Evolutionary conservation across 2,113 vertebrate genomes (phyloP), one percentile per base, ranked within the genome.

Genomic region (Trichomycterus rosablanca): DNA sequence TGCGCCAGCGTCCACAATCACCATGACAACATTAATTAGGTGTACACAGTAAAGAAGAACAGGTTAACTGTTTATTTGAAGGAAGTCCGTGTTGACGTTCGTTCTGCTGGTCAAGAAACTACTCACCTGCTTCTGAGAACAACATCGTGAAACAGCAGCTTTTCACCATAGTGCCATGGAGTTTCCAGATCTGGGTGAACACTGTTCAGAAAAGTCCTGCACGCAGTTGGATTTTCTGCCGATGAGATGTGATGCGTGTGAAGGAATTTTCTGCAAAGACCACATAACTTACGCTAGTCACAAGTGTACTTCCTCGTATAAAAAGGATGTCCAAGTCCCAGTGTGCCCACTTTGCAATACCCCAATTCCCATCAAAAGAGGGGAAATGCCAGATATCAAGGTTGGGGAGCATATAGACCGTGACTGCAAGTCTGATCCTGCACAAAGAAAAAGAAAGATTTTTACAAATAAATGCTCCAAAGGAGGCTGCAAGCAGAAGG

Each of bases 191-290:
- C 73, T 98, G 73, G 94, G 95, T 12, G 66, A 87, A 45, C 91
- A 92, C 65, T 98, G 95, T 71, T 89, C 89, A 0, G 91, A 95
- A 66, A 80, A 80, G 42, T 73, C 87, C 43, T 98, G 95, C 80
- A 92, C 83, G 23, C 91, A 80, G 53, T 76, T 95, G 64, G 95
- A 97, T 79, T 98, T 97, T 63, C 91, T 99, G 73, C 94, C 94
- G 0, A 81, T 98, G 84, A 92, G 75, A 76, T 99, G 96, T 1
- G 90, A 94, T 0, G 90, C 88, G 0, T 99, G 96, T 79, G 66
- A 84, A 32, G 88, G 86, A 8, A 86, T 93, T 40, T 98, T 96
- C 80, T 97, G 95, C 67, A 99, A 97, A 75, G 89, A 93, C 64
- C 96, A 99, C 61, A 88, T 94, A 57, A 80, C 82, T 0, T 94